Evolutionary conservation across 2,113 vertebrate genomes (phyloP).

Genomic region (Regulus satrapa): DNA sequence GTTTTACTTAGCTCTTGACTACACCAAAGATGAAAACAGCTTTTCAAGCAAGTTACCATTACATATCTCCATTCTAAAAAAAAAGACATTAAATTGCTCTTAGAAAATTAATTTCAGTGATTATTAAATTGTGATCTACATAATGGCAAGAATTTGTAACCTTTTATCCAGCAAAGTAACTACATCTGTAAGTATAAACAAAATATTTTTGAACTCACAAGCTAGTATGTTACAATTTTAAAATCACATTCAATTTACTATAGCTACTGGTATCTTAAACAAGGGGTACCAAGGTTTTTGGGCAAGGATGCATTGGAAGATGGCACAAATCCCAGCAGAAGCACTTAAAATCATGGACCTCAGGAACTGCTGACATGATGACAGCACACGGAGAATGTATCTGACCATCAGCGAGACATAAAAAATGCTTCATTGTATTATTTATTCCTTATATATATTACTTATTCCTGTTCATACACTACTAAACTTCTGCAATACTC

Average conservation of each 20-base stretch:
- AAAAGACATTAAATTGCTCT: neutral
- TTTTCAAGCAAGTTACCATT: neutral
- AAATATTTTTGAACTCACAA: neutral
- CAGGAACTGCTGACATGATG: neutral
- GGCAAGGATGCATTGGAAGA: neutral
- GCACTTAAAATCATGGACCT: neutral
- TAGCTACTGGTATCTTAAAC: neutral
- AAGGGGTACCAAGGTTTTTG: slow-evolving; percentile 6
- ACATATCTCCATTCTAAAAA: neutral
- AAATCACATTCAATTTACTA: slow-evolving; percentile 4
- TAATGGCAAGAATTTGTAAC: neutral
- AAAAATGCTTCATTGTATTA: neutral
- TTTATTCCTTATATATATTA: neutral
- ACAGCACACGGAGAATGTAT: neutral
- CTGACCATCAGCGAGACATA: neutral
- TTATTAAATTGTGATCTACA: neutral
- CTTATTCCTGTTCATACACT: neutral
- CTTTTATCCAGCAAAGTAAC: neutral
- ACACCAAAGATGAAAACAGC: neutral
- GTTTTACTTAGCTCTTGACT: neutral
- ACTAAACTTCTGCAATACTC: neutral
- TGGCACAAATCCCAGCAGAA: neutral
- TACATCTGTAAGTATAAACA: neutral
- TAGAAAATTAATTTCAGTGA: neutral
- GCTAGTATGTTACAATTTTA: neutral